Conservation (phyloP, 2,797 vertebrate species). For the Pangasius mekongensis region DNA sequence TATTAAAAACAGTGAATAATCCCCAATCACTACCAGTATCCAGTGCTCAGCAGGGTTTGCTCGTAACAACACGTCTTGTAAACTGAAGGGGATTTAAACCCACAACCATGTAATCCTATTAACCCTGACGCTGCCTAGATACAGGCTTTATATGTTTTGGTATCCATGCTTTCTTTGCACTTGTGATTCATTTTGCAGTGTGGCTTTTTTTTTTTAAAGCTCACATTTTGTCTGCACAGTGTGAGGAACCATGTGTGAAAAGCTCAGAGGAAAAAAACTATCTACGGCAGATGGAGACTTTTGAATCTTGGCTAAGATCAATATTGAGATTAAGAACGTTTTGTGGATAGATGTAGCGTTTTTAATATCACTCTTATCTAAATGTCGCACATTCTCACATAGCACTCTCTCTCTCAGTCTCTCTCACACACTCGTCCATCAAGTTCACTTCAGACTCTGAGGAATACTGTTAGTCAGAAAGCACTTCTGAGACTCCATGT, state of each 20-base stretch:
- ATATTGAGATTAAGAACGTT: background rate
- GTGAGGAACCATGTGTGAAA: background rate
- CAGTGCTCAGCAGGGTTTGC: background rate
- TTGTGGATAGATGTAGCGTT: background rate
- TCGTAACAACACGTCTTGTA: background rate
- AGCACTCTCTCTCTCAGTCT: background rate
- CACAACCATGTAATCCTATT: slow-evolving; percentile 6
- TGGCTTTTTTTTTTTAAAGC: background rate
- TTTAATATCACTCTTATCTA: background rate
- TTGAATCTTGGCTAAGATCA: background rate
- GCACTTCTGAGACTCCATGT: slow-evolving; percentile 31
- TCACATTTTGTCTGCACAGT: background rate
- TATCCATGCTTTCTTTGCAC: background rate
- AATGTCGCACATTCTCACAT: background rate
- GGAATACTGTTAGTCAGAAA: slow-evolving; percentile 16
- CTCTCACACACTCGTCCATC: slow-evolving; percentile 5
- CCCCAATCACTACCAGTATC: too few species aligned
- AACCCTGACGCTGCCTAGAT: background rate
- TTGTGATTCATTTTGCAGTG: background rate
- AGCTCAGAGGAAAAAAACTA: background rate
- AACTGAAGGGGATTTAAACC: background rate
- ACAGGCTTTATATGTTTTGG: background rate
- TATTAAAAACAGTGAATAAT: background rate
- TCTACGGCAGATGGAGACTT: background rate
- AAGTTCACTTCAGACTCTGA: slow-evolving; percentile 18